These are phyloP conservation scores for Cavia porcellus DNA, from an alignment of 2,113 vertebrate species.

Conservation along the genomic window DNA sequence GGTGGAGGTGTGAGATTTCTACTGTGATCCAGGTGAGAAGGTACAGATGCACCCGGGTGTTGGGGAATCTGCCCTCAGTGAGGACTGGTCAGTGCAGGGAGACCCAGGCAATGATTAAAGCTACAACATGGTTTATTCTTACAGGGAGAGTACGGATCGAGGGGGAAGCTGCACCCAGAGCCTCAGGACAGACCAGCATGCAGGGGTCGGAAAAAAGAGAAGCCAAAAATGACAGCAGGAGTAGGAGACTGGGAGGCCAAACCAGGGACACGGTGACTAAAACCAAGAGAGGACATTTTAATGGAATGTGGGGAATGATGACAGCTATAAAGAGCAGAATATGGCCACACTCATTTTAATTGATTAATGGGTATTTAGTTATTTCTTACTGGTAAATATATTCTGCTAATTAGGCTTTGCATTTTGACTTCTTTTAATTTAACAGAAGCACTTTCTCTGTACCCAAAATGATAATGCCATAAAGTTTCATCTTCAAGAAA, in stretches of 20 bases:
- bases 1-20: not conserved
- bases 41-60: not conserved
- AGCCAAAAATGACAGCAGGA: not conserved
- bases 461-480: slow-evolving; percentile 65
- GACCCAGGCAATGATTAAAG: not conserved
- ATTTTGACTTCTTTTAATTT: slow-evolving; percentile 81
- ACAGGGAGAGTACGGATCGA: not conserved
- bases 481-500: slow-evolving; percentile 73
- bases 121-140: not conserved
- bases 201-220: not conserved
- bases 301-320: slow-evolving; percentile 29
- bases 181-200: not conserved
- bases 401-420: slow-evolving; percentile 77
- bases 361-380: slow-evolving; percentile 79
- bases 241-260: not conserved
- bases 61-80: not conserved
- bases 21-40: not conserved
- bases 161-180: not conserved
- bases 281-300: not conserved
- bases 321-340: not conserved
- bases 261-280: not conserved
- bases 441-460: slow-evolving; percentile 70
- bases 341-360: slow-evolving; percentile 64
- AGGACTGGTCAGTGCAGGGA: not conserved
- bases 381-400: slow-evolving; percentile 80